phyloP scores from a whole-genome alignment of 2,113 vertebrate genomes.

The Gulo gulo region DNA sequence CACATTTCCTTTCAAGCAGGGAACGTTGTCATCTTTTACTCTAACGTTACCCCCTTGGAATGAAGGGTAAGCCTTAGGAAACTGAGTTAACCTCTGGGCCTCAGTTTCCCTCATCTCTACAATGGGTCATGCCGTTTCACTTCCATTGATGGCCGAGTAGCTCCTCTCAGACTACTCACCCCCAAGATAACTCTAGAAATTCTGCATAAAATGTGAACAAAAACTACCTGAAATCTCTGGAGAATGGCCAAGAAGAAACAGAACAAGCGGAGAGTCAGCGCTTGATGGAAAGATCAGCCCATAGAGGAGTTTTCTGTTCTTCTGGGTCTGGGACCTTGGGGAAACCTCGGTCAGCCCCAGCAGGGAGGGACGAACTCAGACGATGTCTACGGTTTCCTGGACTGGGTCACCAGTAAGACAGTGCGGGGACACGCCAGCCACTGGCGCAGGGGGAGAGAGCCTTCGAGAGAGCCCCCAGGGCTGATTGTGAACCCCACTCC shows the following conservation, averaged over 20 bases:
- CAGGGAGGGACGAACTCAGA: not conserved
- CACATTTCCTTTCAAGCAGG: not conserved
- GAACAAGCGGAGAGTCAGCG: fast-evolving
- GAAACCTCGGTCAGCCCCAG: too few species aligned
- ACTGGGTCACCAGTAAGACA: not conserved
- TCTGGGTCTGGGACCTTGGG: not conserved
- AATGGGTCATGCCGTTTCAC: not conserved
- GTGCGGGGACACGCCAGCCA: not conserved
- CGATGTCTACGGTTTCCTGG: not conserved
- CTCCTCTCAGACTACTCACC: not conserved
- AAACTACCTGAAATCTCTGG: too few species aligned
- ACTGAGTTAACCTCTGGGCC: not conserved
- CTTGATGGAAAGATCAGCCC: not conserved
- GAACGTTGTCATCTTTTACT: not conserved
- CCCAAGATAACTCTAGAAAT: too few species aligned
- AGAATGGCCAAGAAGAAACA: not conserved
- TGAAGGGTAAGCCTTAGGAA: not conserved
- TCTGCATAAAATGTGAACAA: not conserved
- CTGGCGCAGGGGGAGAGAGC: not conserved
- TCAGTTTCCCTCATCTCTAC: not conserved
- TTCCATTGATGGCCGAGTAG: not conserved
- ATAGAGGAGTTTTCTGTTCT: not conserved
- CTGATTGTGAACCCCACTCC: too few species aligned
- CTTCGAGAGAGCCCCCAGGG: fast-evolving
- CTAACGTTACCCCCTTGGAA: not conserved